These are phyloP conservation scores for Stramonita haemastoma DNA, from an alignment of 2,888 invertebrate genomes.

Conservation along the genomic window DNA sequence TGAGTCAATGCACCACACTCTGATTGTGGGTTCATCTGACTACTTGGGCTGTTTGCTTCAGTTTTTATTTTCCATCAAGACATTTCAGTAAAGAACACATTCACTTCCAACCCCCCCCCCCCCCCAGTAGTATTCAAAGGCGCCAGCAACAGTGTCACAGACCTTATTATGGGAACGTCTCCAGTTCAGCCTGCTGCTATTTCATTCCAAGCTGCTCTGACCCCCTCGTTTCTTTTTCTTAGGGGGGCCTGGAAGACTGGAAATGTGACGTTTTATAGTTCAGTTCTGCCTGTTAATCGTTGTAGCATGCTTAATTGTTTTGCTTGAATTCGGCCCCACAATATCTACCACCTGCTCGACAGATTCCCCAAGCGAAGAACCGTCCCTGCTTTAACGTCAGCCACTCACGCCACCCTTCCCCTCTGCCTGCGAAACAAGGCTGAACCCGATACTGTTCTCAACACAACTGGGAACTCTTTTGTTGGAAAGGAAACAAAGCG, in stretches of 20 bases:
- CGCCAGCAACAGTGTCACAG: background rate
- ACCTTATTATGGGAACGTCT: background rate
- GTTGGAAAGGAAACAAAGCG: background rate
- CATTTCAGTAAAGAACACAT: background rate
- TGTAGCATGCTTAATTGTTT: conserved; percentile 16
- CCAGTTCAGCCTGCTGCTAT: background rate
- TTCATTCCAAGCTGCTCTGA: background rate
- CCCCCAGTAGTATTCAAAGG: background rate
- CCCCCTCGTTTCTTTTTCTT: background rate
- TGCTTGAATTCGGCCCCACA: background rate
- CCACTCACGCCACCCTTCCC: background rate
- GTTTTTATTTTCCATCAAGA: background rate
- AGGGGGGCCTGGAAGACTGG: background rate
- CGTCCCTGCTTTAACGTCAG: background rate
- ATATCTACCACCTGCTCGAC: conserved; percentile 1
- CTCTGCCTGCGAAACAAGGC: background rate
- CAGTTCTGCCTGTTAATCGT: background rate
- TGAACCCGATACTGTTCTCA: background rate
- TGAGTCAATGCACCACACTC: background rate
- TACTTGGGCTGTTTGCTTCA: background rate
- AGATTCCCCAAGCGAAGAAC: background rate
- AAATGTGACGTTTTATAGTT: background rate
- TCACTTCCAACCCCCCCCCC: too few species aligned
- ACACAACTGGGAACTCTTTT: background rate
- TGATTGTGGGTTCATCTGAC: too few species aligned